A percentile compares a stretch with the other conserved stretches of the same genome.
Conservation (phyloP, 2,888 invertebrate species). For the Eretmocerus hayati region DNA sequence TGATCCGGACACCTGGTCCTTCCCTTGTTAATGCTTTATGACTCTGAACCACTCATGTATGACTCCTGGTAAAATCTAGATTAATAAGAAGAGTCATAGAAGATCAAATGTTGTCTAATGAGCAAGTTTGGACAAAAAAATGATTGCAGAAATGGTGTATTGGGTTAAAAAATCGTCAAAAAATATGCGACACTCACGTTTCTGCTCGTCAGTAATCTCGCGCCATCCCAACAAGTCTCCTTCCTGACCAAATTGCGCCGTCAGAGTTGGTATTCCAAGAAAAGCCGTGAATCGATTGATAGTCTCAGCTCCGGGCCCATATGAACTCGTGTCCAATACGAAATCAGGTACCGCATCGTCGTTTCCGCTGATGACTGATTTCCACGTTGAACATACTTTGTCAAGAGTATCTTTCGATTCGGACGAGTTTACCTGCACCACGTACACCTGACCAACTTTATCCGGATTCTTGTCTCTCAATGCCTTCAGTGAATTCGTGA, state of each 20-base stretch:
- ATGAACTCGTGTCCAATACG: constrained; percentile 74
- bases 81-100: no score
- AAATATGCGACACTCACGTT: constrained; percentile 26
- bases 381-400: constrained; percentile 35
- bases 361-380: constrained; percentile 43
- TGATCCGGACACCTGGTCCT: no score
- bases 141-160: no score
- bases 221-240: constrained; percentile 76
- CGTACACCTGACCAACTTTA: constrained; percentile 32
- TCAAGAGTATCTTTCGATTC: constrained; percentile 32
- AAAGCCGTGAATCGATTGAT: constrained; percentile 78
- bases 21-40: no score
- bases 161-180: background rate
- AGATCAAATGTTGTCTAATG: no score
- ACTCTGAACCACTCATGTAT: no score
- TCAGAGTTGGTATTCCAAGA: constrained; percentile 73
- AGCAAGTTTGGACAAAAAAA: no score
- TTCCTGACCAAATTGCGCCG: constrained; percentile 77
- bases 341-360: constrained; percentile 67
- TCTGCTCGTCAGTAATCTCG: constrained; percentile 61
- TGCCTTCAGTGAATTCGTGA: constrained; percentile 32
- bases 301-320: constrained; percentile 74
- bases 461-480: constrained; percentile 31
- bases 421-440: constrained; percentile 31
- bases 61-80: no score